Conservation (phyloP, 2,888 invertebrate species). For the Dromius quadrimaculatus region DNA sequence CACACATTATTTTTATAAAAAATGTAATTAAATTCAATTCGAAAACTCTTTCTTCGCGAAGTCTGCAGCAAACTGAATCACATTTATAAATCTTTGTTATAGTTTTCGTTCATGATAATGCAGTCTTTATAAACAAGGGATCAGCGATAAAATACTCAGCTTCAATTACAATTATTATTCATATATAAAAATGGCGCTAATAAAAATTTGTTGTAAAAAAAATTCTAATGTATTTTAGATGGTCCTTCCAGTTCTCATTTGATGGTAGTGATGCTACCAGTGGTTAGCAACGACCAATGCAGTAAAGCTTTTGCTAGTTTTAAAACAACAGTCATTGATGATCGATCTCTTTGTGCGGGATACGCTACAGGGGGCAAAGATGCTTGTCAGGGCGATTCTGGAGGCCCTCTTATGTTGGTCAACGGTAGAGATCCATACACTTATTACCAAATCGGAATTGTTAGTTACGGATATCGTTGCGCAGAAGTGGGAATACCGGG, state of each 20-base stretch:
- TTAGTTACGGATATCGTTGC: constrained; percentile 76
- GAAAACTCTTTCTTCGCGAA: too few relatives aligned
- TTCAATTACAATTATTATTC: too few relatives aligned
- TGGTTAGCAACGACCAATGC: constrained; percentile 75
- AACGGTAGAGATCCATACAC: constrained; percentile 58
- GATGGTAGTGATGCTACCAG: constrained; percentile 79
- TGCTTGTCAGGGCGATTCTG: constrained; percentile 85
- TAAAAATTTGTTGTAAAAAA: too few relatives aligned
- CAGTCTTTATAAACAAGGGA: too few relatives aligned
- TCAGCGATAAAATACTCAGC: too few relatives aligned
- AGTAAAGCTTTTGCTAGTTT: constrained; percentile 70
- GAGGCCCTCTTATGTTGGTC: constrained; percentile 80
- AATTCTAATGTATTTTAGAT: constrained; percentile 65
- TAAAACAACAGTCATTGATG: constrained; percentile 71
- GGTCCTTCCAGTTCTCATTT: constrained; percentile 76
- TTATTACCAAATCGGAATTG: constrained; percentile 76
- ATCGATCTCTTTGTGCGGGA: constrained; percentile 79
- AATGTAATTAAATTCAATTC: too few relatives aligned
- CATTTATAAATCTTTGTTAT: too few relatives aligned
- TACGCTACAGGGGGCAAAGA: constrained; percentile 75
- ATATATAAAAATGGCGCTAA: too few relatives aligned
- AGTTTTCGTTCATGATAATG: too few relatives aligned
- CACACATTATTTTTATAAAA: too few relatives aligned
- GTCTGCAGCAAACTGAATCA: too few relatives aligned
- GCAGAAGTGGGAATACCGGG: constrained; percentile 74